Base-by-base conservation (phyloP, 2,113 vertebrate species). In the Sapayoa aenigma region DNA sequence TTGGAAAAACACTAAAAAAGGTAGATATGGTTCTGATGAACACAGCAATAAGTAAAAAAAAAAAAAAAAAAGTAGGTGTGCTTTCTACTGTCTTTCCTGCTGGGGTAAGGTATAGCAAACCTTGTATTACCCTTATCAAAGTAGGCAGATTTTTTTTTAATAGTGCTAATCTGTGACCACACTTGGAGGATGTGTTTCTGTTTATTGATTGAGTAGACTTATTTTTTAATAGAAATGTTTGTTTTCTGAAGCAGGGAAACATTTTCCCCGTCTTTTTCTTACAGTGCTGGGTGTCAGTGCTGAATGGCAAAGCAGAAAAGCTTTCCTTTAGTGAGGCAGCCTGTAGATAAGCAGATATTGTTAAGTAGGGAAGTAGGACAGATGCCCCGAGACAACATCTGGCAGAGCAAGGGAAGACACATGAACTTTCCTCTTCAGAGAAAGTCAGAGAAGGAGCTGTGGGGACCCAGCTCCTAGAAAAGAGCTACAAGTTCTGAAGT, bases 321-420 rank as follows among this genome's bases (percentile, higher is more conserved):
- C 58, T 89, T 91, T 93, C 31, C 46, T 67, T 50, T 35, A 22
- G 33, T 0, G 2, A 67, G 39, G 47, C 82, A 86, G 84, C 58
- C 79, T 31, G 35, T 30, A 79, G 66, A 91, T 89, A 85, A 96
- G 58, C 71, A 89, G 89, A 85, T 87, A 91, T 30, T 1, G 0
- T 74, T 92, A 95, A 97, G 92, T 93, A 93, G 96, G 86, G 93
- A 97, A 95, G 65, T 96, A 92, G 96, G 86, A 84, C 95, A 97
- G 93, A 93, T 87, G 91, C 86, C 81, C 50, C 24, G 93, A 97
- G 94, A 94, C 87, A 93, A 71, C 75, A 90, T 83, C 87, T 94
- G 90, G 47, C 75, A 80, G 59, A 87, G 72, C 35, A 66, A 31
- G 49, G 56, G 12, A 76, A 58, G 72, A 89, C 63, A 60, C 6